Base-by-base conservation (phyloP, 2,888 invertebrate genomes). In the Creontiades dilutus region DNA sequence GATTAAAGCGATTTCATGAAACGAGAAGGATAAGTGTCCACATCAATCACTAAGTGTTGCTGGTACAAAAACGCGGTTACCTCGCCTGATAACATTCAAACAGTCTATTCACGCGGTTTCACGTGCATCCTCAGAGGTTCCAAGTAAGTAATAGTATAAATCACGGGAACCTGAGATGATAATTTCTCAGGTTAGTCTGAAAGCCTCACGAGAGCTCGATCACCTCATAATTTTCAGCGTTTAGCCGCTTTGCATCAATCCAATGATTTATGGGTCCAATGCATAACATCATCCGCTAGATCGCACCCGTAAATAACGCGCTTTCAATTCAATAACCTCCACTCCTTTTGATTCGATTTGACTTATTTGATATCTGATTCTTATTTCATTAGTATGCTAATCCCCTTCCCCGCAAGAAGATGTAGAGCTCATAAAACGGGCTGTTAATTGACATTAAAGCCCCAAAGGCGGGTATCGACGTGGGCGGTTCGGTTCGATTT, bases 371-470 rank as follows among this genome's bases (percentile, higher is more conserved):
- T 85, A 57, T 52, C 85, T n/a, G 57, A 52, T 57, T 57, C 85
- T 85, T 61, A 85, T 85, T 85, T 85, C 85, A 85, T 85, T 85
- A 85, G 85, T 85, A 85, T 85, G 85, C 85, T 28, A 85, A 85
- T 85, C 57, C 37, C 28, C 85, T 11, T 37, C 16, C 78, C 47
- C 0, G 28, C 16, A 16, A 68, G 78, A 78, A 37, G 78, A 46
- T 78, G 68, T 68, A 78, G 78, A 16, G 78, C 46, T 78, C 78
- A 46, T 46, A 78, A 78, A 78, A 78, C 47, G 78, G 78, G 19
- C 47, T 78, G 78, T 78, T 78, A 78, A 78, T 78, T 78, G 78
- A 78, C 78, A 46, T 78, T 78, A 78, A 46, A 28, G 46, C 19
- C 37, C 46, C 46, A 47, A 19, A 37, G 78, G 78, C 46, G 78